Conservation (phyloP, 1,140 invertebrate genomes). For the Drosophila micromelanica region DNA sequence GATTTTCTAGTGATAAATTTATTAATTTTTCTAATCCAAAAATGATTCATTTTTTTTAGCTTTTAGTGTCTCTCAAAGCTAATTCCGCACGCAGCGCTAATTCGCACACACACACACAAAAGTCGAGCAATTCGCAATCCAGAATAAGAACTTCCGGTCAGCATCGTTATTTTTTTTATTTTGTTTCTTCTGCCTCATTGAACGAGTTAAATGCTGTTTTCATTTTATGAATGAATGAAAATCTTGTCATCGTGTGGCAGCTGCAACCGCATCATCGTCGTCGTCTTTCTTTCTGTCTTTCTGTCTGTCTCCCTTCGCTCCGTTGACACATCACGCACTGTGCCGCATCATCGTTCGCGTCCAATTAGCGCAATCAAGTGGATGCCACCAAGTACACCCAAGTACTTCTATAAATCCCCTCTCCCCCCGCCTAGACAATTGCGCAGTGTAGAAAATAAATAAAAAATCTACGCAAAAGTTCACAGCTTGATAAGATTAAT, state of each 20-base stretch:
- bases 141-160: slow-evolving; percentile 51
- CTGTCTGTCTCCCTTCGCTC: neutral
- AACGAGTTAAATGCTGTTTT: slow-evolving; percentile 33
- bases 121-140: slow-evolving; percentile 30
- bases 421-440: slow-evolving; percentile 20
- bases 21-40: too few relatives aligned
- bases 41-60: too few relatives aligned
- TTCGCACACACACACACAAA: neutral
- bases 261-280: neutral
- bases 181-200: slow-evolving; percentile 25
- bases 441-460: neutral
- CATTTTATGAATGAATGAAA: slow-evolving; percentile 39
- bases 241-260: slow-evolving; percentile 44
- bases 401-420: neutral
- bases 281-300: neutral
- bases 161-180: slow-evolving; percentile 12
- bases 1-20: too few relatives aligned
- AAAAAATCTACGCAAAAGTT: slow-evolving; percentile 69
- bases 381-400: slow-evolving; percentile 22
- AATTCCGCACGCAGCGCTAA: neutral
- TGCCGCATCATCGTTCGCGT: slow-evolving; percentile 58
- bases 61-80: too few relatives aligned
- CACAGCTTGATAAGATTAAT: slow-evolving; percentile 74
- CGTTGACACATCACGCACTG: slow-evolving; percentile 20
- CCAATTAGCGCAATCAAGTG: slow-evolving; percentile 77